phyloP scores from a whole-genome alignment of 2,797 vertebrate species.

The Anabacerthia variegaticeps region DNA sequence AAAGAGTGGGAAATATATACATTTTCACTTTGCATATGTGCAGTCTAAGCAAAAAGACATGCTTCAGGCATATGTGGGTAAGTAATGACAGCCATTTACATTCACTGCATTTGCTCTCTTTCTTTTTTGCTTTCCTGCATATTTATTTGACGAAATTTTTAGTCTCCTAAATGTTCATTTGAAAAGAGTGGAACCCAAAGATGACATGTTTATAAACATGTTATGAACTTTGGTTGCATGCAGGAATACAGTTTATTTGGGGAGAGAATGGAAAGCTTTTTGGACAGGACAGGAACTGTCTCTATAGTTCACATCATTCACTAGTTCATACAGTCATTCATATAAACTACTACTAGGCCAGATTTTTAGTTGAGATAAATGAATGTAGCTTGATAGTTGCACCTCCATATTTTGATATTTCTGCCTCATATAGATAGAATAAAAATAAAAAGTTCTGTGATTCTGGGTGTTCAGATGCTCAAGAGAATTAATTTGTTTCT shows the following conservation, averaged over 20 bases:
- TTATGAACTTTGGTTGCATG: neutral
- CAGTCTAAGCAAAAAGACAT: conserved; percentile 13
- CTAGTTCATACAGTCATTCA: neutral
- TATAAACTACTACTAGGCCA: neutral
- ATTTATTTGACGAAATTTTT: neutral
- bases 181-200: neutral
- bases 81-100: conserved; percentile 1
- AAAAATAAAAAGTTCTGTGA: neutral
- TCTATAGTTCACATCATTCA: neutral
- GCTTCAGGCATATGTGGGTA: neutral
- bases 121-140: neutral
- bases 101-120: neutral
- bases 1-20: neutral
- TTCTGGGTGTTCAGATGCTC: neutral
- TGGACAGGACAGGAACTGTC: neutral
- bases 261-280: neutral
- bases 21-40: conserved; percentile 1
- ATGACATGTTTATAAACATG: neutral
- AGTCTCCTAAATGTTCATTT: neutral
- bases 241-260: neutral
- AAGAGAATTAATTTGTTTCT: neutral
- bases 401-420: neutral
- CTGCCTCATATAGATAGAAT: neutral
- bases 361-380: neutral
- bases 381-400: neutral